phyloP scores from a whole-genome alignment of 2,113 vertebrate species.

The Indicator indicator region DNA sequence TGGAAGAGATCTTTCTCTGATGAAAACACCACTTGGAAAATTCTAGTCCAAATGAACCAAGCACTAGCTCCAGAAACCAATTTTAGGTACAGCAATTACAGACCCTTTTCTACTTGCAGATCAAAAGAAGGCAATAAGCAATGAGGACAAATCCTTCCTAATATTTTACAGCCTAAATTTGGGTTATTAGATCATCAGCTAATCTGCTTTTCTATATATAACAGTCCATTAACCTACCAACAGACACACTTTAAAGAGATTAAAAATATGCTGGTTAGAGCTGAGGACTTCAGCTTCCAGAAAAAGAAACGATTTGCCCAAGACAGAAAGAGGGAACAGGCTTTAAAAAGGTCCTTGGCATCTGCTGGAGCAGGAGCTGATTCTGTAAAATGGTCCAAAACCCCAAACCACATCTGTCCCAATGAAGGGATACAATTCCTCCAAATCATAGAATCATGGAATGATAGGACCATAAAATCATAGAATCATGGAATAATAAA shows the following conservation, averaged over 20 bases:
- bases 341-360: neutral
- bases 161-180: neutral
- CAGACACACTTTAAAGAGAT: neutral
- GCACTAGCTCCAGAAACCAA: neutral
- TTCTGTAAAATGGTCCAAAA: neutral
- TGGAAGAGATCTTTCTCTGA: neutral
- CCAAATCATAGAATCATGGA: neutral
- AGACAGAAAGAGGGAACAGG: neutral
- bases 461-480: neutral
- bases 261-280: neutral
- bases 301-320: neutral
- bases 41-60: neutral
- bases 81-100: neutral
- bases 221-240: neutral
- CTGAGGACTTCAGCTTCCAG: neutral
- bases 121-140: neutral
- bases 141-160: neutral
- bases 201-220: neutral
- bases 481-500: too few relatives aligned
- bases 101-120: neutral
- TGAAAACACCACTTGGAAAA: neutral
- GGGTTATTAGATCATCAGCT: slow-evolving; percentile 6
- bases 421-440: neutral
- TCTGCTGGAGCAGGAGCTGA: neutral
- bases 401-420: neutral